Conservation (phyloP, 64 coral and sea anemone species). For the Trachythela sp. region DNA sequence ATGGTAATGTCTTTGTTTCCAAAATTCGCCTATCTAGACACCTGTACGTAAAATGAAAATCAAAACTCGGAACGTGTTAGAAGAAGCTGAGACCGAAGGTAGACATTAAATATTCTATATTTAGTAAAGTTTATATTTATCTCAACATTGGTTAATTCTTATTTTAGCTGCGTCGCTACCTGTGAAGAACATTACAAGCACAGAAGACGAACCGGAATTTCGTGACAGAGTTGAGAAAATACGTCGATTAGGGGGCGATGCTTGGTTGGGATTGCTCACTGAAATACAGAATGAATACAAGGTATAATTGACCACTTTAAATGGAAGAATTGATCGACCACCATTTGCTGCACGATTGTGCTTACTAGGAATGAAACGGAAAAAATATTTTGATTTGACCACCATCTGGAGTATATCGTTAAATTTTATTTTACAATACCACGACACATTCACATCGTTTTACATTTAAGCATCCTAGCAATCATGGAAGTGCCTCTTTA, state of each 20-base stretch:
- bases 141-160: neutral
- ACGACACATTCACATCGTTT: no score
- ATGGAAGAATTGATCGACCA: neutral
- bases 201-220: constrained; percentile 50
- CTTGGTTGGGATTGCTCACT: constrained; percentile 70
- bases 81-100: neutral
- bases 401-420: no score
- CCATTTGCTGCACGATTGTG: neutral
- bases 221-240: constrained; percentile 92
- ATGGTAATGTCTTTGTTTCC: no score
- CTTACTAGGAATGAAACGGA: no score
- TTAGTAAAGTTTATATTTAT: neutral
- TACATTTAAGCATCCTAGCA: neutral
- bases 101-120: neutral
- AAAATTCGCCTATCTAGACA: neutral
- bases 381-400: no score
- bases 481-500: neutral
- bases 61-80: neutral
- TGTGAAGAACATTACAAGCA: constrained; percentile 38
- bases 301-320: neutral
- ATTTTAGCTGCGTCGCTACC: constrained; percentile 36
- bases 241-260: constrained; percentile 78
- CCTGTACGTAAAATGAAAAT: neutral
- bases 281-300: constrained; percentile 65
- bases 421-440: no score